Evolutionary conservation across 1,140 invertebrate genomes (phyloP).

Genomic region (Drosophila leontia): DNA sequence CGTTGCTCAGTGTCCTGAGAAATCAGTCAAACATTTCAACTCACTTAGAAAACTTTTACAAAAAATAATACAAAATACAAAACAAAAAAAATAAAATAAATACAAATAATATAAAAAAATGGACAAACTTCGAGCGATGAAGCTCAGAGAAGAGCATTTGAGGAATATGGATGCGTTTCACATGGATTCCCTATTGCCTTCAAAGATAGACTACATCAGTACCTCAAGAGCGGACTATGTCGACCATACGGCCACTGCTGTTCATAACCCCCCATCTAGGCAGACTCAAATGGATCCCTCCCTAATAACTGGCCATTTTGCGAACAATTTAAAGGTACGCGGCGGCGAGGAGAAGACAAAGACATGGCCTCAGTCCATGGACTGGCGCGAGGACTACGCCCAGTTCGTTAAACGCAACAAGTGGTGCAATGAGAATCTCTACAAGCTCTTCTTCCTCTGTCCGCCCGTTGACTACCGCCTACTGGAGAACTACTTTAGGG

Average conservation of each 20-base stretch:
- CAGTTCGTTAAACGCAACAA: conserved; percentile 57
- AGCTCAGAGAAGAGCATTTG: background rate
- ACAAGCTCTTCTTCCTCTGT: conserved; percentile 55
- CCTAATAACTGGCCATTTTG: conserved; percentile 56
- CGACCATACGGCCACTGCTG: conserved; percentile 36
- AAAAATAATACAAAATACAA: background rate
- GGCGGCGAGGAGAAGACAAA: conserved; percentile 33
- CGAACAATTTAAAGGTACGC: conserved; percentile 50
- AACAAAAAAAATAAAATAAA: background rate
- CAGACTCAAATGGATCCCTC: conserved; percentile 47
- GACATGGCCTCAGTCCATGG: conserved; percentile 64
- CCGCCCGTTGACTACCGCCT: conserved; percentile 46
- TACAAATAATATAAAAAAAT: conserved; percentile 16
- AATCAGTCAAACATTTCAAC: conserved; percentile 24
- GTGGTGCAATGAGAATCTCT: conserved; percentile 69
- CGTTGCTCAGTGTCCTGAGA: conserved; percentile 87
- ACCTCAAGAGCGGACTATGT: conserved; percentile 39
- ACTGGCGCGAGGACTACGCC: conserved; percentile 66
- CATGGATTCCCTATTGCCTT: conserved; percentile 29
- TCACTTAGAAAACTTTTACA: background rate
- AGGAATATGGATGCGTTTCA: background rate
- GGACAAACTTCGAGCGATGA: background rate
- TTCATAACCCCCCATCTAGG: background rate
- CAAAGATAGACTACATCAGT: background rate
- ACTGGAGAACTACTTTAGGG: conserved; percentile 36